These are phyloP conservation scores for Numida meleagris DNA, from an alignment of 2,113 vertebrate genomes.

Conservation along the genomic window DNA sequence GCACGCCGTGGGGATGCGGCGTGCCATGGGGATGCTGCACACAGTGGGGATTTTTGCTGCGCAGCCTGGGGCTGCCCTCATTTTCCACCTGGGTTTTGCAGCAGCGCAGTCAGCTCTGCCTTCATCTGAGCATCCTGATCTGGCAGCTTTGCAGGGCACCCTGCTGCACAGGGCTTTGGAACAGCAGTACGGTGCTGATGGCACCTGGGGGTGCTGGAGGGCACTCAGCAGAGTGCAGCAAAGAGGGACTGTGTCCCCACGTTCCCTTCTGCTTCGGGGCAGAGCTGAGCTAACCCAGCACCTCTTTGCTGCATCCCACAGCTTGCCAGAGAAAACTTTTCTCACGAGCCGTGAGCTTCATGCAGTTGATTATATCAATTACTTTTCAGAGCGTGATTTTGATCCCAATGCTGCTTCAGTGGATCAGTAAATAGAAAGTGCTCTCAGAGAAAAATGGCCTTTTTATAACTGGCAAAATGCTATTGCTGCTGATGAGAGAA, in stretches of 20 bases:
- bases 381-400: conserved; percentile 75
- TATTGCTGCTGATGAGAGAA: conserved; percentile 66
- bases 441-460: conserved; percentile 73
- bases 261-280: rapidly evolving
- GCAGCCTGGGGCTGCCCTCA: rapidly evolving
- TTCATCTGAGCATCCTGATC: no score
- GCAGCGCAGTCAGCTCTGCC: background rate
- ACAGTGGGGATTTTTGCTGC: background rate
- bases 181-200: background rate
- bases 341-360: background rate
- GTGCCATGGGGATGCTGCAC: background rate
- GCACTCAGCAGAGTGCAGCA: background rate
- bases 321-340: background rate
- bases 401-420: conserved; percentile 73
- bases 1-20: background rate
- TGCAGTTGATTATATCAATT: conserved; percentile 71
- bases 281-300: rapidly evolving
- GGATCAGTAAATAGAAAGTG: conserved; percentile 78
- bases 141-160: background rate
- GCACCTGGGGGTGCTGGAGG: no score
- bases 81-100: background rate
- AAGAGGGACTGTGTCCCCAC: background rate
- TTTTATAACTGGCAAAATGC: conserved; percentile 69
- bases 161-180: background rate
- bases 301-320: rapidly evolving